These are phyloP conservation scores for Triops cancriformis DNA, from an alignment of 1,140 invertebrate genomes.

Conservation along the genomic window DNA sequence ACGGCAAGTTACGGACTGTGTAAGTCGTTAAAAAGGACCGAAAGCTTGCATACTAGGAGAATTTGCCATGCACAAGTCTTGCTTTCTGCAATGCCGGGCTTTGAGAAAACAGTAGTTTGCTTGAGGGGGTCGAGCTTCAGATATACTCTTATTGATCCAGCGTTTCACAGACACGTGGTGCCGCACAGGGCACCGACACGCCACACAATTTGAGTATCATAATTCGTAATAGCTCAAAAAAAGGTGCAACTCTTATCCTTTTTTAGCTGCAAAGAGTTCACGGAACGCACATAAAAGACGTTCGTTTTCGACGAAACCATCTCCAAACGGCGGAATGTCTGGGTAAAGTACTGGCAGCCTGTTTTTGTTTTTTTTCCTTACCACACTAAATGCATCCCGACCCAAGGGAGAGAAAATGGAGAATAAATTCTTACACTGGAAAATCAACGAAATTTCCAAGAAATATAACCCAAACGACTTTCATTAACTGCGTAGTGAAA, in stretches of 20 bases:
- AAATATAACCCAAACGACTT: too few species aligned
- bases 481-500: too few species aligned
- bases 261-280: background rate
- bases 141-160: conserved; percentile 7
- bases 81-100: background rate
- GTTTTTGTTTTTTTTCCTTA: too few species aligned
- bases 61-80: background rate
- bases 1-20: background rate
- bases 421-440: too few species aligned
- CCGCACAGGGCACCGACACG: background rate
- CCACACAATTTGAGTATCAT: background rate
- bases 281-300: too few species aligned
- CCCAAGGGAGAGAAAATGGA: too few species aligned
- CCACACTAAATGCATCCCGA: too few species aligned
- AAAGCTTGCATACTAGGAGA: background rate
- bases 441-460: too few species aligned
- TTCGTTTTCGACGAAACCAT: too few species aligned
- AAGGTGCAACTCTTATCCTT: background rate
- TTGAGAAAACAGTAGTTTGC: background rate
- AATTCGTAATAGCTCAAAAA: background rate
- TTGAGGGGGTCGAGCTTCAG: background rate
- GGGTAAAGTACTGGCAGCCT: too few species aligned
- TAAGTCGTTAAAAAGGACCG: background rate
- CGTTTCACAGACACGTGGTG: background rate
- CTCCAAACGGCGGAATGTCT: too few species aligned